These are phyloP conservation scores for Apostichopus leukothele DNA, from an alignment of 53 echinoderm and acorn worm genomes.

Conservation along the genomic window DNA sequence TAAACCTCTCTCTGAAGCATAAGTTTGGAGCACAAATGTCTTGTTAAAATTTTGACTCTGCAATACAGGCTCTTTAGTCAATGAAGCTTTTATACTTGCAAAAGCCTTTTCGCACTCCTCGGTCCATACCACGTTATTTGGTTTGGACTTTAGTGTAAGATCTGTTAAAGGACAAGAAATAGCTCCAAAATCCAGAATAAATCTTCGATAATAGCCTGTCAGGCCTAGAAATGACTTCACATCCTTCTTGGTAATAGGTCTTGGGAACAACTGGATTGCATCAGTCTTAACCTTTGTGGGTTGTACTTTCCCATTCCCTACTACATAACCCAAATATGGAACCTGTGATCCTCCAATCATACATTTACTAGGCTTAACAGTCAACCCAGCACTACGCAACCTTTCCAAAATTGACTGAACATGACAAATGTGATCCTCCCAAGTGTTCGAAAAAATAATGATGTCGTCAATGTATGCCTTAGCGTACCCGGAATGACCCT, in stretches of 20 bases:
- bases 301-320: not conserved
- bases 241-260: slow-evolving; percentile 20
- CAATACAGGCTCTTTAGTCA: slow-evolving; percentile 28
- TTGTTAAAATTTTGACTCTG: not conserved
- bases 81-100: not conserved
- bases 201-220: not conserved
- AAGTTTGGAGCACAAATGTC: not conserved
- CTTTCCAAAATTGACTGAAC: not conserved
- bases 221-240: slow-evolving; percentile 4
- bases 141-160: not conserved
- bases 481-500: not conserved
- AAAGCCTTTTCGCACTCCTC: not conserved
- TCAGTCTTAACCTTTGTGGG: not conserved
- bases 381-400: not conserved
- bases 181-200: not conserved
- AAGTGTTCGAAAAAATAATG: slow-evolving; percentile 57
- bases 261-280: not conserved
- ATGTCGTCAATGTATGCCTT: slow-evolving; percentile 47
- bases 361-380: slow-evolving; percentile 13
- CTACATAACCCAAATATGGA: slow-evolving; percentile 8
- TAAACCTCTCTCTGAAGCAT: slow-evolving; percentile 9
- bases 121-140: slow-evolving; percentile 14
- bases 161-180: not conserved
- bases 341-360: not conserved
- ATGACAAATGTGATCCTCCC: slow-evolving; percentile 48